Evolutionary conservation across 2,888 invertebrate genomes (phyloP), one percentile per base, ranked within the genome.

Genomic region (Sphaerophoria taeniata): DNA sequence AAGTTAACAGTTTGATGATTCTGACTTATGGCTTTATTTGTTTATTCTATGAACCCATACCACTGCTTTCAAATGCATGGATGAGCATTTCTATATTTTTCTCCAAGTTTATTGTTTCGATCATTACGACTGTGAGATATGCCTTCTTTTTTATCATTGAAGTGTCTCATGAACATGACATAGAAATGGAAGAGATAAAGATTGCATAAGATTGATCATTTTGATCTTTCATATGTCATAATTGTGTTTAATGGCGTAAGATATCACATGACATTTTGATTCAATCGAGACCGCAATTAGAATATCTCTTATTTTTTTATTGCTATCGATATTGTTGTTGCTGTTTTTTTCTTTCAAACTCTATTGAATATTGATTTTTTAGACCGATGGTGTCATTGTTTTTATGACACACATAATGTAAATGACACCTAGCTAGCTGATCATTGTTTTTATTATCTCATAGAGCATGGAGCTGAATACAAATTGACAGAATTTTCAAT

Each of bases 361-460:
- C 65, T 65, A n/a, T 45, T 31, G 76, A 58, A 81, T 71, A 81
- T 60, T 60, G 81, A 81, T 81, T 81, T 5, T 36, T 36, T n/a
- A 43, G 6, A 24, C 16, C 5, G 67, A 81, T 76, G 76, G 81
- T 72, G 71, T 81, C 81, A 82, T 76, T 76, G 71, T 36, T 49
- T 49, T 65, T 65, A 49, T 65, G 12, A 63, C 63, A 63, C 49
- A 65, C 65, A 65, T 55, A 11, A 24, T 47, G 63, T 71, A 36
- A 51, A 24, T 24, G 24, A 75, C 24, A 80, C 49, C 71, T 75
- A 58, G 4, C 43, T 45, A 43, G 24, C 56, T 24, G 24, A 24
- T 24, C 1, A 24, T 24, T 24, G 24, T 24, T 24, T 24, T 24
- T 11, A 63, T 82, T 77, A 60, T 67, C 51, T 56, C 60, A 51